A percentile compares a stretch with the other conserved stretches of the same genome.
These are phyloP conservation scores for Adelphocoris suturalis DNA, from an alignment of 2,888 invertebrate species.

Conservation along the genomic window DNA sequence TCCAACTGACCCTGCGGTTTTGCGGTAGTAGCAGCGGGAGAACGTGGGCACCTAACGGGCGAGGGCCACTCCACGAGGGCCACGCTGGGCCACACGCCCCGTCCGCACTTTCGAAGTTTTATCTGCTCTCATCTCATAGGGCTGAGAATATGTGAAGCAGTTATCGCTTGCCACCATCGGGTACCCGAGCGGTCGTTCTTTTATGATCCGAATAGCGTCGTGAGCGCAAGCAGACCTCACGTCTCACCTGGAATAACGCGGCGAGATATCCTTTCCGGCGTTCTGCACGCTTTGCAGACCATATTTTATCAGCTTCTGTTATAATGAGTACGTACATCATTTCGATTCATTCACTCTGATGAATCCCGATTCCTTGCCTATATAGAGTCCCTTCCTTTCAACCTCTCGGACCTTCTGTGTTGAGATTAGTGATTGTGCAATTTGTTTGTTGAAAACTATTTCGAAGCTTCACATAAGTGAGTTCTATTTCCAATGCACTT, in stretches of 20 bases:
- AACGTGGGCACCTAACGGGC: slow-evolving; percentile 20
- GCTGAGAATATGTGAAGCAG: slow-evolving; percentile 25
- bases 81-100: slow-evolving; percentile 28
- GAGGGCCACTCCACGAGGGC: not conserved
- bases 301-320: slow-evolving; percentile 11
- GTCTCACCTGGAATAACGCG: not conserved
- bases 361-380: too few relatives aligned
- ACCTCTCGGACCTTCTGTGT: too few relatives aligned
- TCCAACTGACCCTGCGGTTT: slow-evolving; percentile 16
- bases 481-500: too few relatives aligned
- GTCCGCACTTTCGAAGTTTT: not conserved
- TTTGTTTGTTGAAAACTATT: too few relatives aligned
- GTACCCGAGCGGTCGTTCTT: not conserved
- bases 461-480: too few relatives aligned
- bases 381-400: too few relatives aligned
- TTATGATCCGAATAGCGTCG: not conserved
- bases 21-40: not conserved
- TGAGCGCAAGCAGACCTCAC: slow-evolving; percentile 23
- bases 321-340: not conserved
- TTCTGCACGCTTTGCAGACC: not conserved
- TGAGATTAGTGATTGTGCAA: too few relatives aligned
- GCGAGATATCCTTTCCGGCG: not conserved
- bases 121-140: slow-evolving; percentile 30
- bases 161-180: slow-evolving; percentile 27
- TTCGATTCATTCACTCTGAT: too few relatives aligned